Evolutionary conservation across 2,113 vertebrate species (phyloP).

Genomic region (Centropus unirufus): DNA sequence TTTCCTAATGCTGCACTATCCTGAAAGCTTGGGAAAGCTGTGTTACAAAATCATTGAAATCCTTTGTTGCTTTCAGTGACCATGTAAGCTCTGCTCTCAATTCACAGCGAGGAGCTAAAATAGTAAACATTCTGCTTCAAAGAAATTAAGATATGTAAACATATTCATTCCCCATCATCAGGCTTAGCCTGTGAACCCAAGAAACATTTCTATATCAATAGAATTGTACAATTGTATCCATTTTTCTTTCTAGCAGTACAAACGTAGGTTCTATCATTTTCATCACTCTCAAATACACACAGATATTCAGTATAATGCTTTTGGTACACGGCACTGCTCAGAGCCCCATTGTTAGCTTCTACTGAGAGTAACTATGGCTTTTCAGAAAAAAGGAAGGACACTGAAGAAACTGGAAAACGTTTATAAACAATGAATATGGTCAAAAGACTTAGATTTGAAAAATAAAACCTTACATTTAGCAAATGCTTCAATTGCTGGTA

Average conservation of each 20-base stretch:
- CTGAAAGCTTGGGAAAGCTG: neutral
- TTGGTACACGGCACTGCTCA: neutral
- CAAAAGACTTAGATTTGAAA: neutral
- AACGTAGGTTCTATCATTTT: constrained; percentile 24
- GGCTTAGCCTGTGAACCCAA: constrained; percentile 30
- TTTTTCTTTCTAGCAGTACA: constrained; percentile 2
- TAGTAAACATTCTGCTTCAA: constrained; percentile 14
- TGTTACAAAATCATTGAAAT: neutral
- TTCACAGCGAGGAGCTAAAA: constrained; percentile 25
- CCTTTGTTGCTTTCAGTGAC: constrained; percentile 33
- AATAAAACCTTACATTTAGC: neutral
- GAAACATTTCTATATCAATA: constrained; percentile 21
- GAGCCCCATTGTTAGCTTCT: neutral
- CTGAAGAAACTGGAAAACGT: neutral
- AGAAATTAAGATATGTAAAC: constrained; percentile 53
- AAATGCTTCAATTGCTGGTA: neutral
- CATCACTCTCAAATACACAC: neutral
- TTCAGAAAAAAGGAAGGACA: neutral
- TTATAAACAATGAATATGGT: neutral
- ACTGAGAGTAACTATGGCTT: neutral
- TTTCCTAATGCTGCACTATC: neutral
- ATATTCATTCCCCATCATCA: constrained; percentile 15
- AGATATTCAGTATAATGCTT: neutral
- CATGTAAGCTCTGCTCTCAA: neutral
- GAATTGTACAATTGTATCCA: constrained; percentile 1